Evolutionary conservation across 2,888 invertebrate genomes (phyloP).

Genomic region (Sarcophaga caerulescens): DNA sequence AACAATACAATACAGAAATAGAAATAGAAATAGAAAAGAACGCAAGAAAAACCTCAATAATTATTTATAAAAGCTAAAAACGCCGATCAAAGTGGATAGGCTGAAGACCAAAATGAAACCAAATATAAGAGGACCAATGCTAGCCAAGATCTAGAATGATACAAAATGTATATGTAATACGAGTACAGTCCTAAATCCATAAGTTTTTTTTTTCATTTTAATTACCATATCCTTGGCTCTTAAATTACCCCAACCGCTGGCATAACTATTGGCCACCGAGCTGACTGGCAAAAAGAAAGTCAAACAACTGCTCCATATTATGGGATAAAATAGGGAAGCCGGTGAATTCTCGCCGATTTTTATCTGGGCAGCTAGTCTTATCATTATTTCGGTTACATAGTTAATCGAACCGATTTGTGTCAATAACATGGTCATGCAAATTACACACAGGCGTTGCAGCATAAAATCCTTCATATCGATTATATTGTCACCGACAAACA

Average conservation of each 20-base stretch:
- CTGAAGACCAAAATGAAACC: conserved; percentile 17
- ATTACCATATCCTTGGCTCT: conserved; percentile 53
- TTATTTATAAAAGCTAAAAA: not conserved
- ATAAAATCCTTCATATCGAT: not conserved
- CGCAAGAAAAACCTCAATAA: not conserved
- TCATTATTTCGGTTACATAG: conserved; percentile 44
- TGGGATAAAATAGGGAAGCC: conserved; percentile 17
- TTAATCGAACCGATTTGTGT: conserved; percentile 45
- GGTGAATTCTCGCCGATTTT: not conserved
- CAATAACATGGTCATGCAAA: conserved; percentile 19
- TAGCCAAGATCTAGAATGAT: conserved; percentile 46
- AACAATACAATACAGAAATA: not conserved
- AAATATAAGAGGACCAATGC: conserved; percentile 45
- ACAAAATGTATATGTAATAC: not conserved
- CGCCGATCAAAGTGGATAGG: not conserved
- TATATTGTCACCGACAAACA: conserved; percentile 21
- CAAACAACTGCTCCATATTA: conserved; percentile 40
- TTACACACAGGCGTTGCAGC: conserved; percentile 23
- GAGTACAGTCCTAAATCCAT: no score
- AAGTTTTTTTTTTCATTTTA: not conserved
- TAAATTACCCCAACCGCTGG: conserved; percentile 55
- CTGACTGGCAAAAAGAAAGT: conserved; percentile 56
- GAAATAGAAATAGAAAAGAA: no score
- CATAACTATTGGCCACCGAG: conserved; percentile 53
- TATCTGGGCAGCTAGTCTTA: conserved; percentile 5